Evolutionary conservation across 2,113 vertebrate species (phyloP).

Genomic region (Prinia subflava): DNA sequence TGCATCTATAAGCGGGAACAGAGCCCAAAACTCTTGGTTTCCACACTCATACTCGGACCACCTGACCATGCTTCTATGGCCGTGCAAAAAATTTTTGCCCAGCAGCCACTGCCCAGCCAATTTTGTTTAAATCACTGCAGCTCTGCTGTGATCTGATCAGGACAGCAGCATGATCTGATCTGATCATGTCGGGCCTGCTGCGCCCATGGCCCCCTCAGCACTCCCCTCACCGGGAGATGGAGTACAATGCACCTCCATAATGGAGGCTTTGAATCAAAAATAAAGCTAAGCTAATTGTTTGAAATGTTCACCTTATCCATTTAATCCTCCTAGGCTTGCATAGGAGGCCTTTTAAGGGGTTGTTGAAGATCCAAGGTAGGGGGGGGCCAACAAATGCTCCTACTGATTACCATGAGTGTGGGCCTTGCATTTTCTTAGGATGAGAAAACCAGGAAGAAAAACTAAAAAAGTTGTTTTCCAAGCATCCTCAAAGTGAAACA

Average conservation of each 20-base stretch:
- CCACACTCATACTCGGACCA: not conserved
- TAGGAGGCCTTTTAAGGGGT: not conserved
- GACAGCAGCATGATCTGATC: not conserved
- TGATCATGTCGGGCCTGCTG: not conserved
- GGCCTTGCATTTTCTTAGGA: not conserved
- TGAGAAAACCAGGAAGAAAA: not conserved
- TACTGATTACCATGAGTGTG: not conserved
- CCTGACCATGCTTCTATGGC: not conserved
- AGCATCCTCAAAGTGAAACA: not conserved
- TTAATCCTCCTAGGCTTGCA: constrained; percentile 26
- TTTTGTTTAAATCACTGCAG: constrained; percentile 60
- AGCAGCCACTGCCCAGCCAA: constrained; percentile 18
- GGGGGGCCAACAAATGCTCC: not conserved
- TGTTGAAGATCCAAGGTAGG: not conserved
- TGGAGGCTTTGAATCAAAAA: constrained; percentile 59
- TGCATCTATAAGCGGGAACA: not conserved
- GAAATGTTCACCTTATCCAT: constrained; percentile 34
- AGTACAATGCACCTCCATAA: constrained; percentile 46
- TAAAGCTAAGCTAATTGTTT: constrained; percentile 64
- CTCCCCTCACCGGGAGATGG: constrained; percentile 26
- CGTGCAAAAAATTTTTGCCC: not conserved
- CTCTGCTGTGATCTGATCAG: constrained; percentile 59
- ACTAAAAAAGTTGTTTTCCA: not conserved
- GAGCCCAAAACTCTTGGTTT: not conserved
- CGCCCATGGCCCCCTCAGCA: constrained; percentile 11